These are phyloP conservation scores for Noctua janthe DNA, from an alignment of 2,888 invertebrate genomes.

Conservation along the genomic window DNA sequence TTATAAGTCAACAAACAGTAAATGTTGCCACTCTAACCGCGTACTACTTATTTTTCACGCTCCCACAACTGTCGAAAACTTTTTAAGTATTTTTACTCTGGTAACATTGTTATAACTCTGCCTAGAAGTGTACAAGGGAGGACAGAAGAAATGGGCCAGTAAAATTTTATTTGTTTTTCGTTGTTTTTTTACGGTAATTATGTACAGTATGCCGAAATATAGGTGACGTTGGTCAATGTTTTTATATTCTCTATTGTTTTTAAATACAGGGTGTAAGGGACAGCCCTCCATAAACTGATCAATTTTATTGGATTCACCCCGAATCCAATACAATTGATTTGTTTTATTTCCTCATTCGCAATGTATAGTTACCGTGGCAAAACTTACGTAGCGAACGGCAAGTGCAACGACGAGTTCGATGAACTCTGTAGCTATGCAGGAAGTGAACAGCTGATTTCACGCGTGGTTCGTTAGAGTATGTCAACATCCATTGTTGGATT, in stretches of 20 bases:
- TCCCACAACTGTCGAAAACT: conserved; percentile 50
- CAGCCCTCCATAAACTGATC: too few species aligned
- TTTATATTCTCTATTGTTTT: neutral
- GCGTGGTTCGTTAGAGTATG: too few species aligned
- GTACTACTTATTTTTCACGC: conserved; percentile 60
- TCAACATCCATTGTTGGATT: too few species aligned
- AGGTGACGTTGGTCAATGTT: neutral
- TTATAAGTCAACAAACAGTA: conserved; percentile 30
- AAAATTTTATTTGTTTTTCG: conserved; percentile 36
- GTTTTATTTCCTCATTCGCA: too few species aligned
- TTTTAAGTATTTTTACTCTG: conserved; percentile 61
- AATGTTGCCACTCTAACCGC: conserved; percentile 46
- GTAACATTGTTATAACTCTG: conserved; percentile 52
- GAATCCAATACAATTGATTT: too few species aligned
- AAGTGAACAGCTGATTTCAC: too few species aligned
- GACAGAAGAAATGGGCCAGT: conserved; percentile 20
- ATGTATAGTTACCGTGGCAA: too few species aligned
- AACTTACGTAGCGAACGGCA: too few species aligned
- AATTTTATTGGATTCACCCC: too few species aligned
- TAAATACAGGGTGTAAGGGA: too few species aligned
- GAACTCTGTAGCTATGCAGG: too few species aligned
- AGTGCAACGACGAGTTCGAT: too few species aligned
- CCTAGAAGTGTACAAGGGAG: conserved; percentile 39
- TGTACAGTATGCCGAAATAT: neutral
- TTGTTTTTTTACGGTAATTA: conserved; percentile 20